These are phyloP conservation scores for Epinephelus malabaricus DNA, from an alignment of 2,797 vertebrate species.

Conservation along the genomic window DNA sequence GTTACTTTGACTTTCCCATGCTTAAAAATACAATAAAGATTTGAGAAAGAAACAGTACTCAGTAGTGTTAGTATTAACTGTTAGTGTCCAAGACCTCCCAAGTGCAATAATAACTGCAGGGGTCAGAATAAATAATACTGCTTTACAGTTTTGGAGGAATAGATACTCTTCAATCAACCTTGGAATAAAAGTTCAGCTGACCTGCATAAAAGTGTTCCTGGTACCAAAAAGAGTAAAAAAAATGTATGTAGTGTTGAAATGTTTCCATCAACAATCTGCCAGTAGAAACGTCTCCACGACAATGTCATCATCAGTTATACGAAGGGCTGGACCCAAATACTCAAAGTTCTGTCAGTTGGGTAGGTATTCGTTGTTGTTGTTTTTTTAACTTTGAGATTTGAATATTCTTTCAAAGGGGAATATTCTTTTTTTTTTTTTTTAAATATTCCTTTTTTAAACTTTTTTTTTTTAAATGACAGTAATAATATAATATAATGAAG, in stretches of 20 bases:
- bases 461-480: no score
- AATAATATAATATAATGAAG: no score
- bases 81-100: neutral
- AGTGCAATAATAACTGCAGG: neutral
- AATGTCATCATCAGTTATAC: fast-evolving
- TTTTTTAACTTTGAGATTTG: no score
- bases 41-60: neutral
- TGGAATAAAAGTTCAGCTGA: neutral
- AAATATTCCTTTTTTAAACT: no score
- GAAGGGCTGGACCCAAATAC: no score
- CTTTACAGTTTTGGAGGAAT: neutral
- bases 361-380: no score
- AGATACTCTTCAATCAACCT: neutral
- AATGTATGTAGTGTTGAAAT: neutral
- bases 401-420: no score
- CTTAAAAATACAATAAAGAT: conserved; percentile 6
- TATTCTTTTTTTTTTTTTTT: no score
- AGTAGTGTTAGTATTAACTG: neutral
- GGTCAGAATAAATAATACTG: neutral
- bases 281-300: neutral
- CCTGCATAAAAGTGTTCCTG: neutral
- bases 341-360: no score
- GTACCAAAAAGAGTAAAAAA: neutral
- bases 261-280: neutral
- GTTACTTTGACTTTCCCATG: conserved; percentile 5